A percentile compares a stretch with the other conserved stretches of the same genome.
These are phyloP conservation scores for Phortica magna DNA, from an alignment of 2,888 invertebrate species.

Conservation along the genomic window DNA sequence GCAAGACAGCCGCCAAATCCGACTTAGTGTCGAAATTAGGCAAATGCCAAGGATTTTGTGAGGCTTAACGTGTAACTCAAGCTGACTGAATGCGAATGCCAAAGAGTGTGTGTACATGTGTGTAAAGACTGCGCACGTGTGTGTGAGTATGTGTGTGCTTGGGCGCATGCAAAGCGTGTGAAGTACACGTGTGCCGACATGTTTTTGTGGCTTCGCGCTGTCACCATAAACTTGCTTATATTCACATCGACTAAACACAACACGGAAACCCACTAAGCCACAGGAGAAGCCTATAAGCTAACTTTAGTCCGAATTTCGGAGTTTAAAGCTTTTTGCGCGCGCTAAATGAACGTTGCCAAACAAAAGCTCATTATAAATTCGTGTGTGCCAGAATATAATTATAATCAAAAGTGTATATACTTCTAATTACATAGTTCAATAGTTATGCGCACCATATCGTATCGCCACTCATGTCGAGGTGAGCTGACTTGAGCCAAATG, in stretches of 20 bases:
- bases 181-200: neutral
- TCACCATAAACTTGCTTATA: neutral
- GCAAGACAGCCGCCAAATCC: neutral
- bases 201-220: constrained; percentile 20
- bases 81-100: neutral
- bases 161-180: neutral
- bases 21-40: constrained; percentile 6
- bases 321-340: constrained; percentile 10
- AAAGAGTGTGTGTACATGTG: neutral
- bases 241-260: too few relatives aligned
- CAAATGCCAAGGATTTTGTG: constrained; percentile 13
- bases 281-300: neutral
- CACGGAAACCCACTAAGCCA: neutral
- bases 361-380: constrained; percentile 22
- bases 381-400: neutral
- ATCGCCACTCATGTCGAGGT: neutral
- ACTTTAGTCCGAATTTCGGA: constrained; percentile 2
- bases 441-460: neutral
- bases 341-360: neutral
- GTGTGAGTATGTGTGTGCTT: neutral
- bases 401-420: constrained; percentile 10
- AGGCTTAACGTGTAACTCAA: constrained; percentile 3
- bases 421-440: constrained; percentile 24
- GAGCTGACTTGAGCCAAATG: neutral
- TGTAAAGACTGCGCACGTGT: neutral